Base-by-base conservation (phyloP, 2,888 invertebrate genomes). In the Caenorhabditis zanzibari region DNA sequence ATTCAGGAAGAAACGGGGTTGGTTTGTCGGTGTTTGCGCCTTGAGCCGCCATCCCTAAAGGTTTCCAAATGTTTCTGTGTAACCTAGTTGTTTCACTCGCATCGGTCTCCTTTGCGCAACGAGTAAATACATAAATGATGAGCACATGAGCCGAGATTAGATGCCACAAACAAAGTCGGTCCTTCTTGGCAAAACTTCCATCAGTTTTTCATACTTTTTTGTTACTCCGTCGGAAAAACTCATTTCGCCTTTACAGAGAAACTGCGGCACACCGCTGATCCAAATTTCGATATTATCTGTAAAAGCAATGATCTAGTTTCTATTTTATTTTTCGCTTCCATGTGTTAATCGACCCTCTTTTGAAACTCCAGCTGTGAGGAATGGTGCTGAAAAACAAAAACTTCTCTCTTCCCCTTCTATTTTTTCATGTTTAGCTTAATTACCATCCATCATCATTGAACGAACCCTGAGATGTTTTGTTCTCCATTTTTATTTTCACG, bases 41-140 rank as follows among this genome's bases (percentile, higher is more conserved):
- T 38, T 6, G n/a, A 47, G 19, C 41, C 75, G 24, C 44, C 24
- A 10, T 47, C 38, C 26, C 35, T 22, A 19, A 59, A 58, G 24
- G 22, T 52, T 49, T 59, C 24, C 19, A 26, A 64, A 56, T 75
- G 74, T 68, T 76, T 76, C 59, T 52, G 49, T 47, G 28, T 41
- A 52, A 22, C 38, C 35, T 26, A 41, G 75, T 58, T 58, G 75
- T 59, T 58, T 12, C 56, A 75, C 66, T 58, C 66, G 35, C 35
- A 49, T 68, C 68, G 35, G 26, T n/a, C 35, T 54, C 14, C 41
- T 58, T 32, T 47, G 47, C 52, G 63, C 56, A 69, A 71, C 63
- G 54, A 79, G 79, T 79, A 79, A 79, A 79, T 79, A 79, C 79
- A 79, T 71, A 71, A 79, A 79, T 79, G 79, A 79, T 79, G 79